A percentile compares a stretch with the other conserved stretches of the same genome.
phyloP scores from a whole-genome alignment of 2,888 invertebrate genomes.

The Hyposoter dolosus region DNA sequence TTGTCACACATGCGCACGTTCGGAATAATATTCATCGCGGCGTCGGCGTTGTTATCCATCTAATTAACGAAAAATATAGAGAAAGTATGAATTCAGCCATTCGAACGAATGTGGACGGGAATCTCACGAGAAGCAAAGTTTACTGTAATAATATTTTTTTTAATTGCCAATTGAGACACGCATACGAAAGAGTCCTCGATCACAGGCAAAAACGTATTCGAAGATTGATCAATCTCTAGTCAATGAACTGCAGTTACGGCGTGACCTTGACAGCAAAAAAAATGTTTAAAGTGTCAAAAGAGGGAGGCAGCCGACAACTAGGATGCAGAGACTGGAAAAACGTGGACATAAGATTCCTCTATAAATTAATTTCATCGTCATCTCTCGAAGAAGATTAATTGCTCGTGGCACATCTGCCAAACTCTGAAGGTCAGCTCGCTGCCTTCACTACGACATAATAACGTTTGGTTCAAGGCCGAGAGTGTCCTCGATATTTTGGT shows the following conservation, averaged over 20 bases:
- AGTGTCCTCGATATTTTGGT: conserved; percentile 56
- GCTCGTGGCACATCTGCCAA: conserved; percentile 56
- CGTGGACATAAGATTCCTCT: background rate
- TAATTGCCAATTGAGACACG: background rate
- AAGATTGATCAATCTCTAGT: background rate
- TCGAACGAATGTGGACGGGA: background rate
- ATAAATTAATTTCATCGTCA: conserved; percentile 38
- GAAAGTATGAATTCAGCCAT: background rate
- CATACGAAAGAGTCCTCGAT: conserved; percentile 1
- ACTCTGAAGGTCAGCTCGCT: conserved; percentile 44
- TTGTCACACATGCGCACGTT: background rate
- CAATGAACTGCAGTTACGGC: conserved; percentile 4
- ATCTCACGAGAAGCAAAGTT: background rate
- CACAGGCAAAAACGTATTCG: background rate
- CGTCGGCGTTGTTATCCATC: no score
- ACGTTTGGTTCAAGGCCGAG: conserved; percentile 58
- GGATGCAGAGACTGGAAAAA: conserved; percentile 8
- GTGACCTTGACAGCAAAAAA: background rate
- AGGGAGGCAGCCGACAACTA: background rate
- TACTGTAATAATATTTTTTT: background rate
- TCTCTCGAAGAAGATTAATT: conserved; percentile 30
- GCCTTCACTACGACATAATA: conserved; percentile 30
- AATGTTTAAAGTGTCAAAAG: background rate
- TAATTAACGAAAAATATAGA: background rate
- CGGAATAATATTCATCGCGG: no score